Base-by-base conservation (phyloP, 2,888 invertebrate species). In the Melinaea marsaeus region DNA sequence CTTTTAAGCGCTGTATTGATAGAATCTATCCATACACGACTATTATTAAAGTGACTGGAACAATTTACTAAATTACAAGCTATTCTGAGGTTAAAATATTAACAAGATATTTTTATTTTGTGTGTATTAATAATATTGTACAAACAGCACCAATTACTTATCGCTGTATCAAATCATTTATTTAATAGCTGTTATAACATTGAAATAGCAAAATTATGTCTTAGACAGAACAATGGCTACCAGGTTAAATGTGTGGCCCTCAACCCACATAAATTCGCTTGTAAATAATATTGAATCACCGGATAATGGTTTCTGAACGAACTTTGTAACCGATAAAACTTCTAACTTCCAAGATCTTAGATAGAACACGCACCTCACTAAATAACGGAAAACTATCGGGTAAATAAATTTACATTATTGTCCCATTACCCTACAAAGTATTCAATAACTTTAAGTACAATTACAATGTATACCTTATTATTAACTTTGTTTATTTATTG, bases 1-100 rank as follows among this genome's bases (percentile, higher is more conserved):
- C 65, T 63, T 63, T 65, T 56, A 62, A 60, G 35, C 61, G 65
- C 55, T 67, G 58, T 60, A 63, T 62, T 55, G 61, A 67, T 65
- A 55, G 60, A 59, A 61, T 58, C 47, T 47, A 32, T 32, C 32
- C 22, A 51, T 51, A 51, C 32, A 32, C n/a, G 51, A 51, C 51
- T 51, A 51, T 51, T 51, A 51, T 51, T 51, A 51, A 51, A 51
- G 51, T 51, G 51, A 22, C 32, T 51, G 32, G 11, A 51, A 32
- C 51, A 51, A 51, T 51, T 51, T 51, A 32, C 51, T 51, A 32
- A 32, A 51, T 13, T 48, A n/a, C n/a, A 48, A 4, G 6, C 13
- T n/a, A 22, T 9, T 51, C 32, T 32, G 13, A 32, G 32, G 9
- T 11, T 32, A 51, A 22, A 51, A 32, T 51, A 32, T 51, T 51